A percentile compares a stretch with the other conserved stretches of the same genome.
Conservation (phyloP, 1,140 invertebrate genomes). For the Cydia pomonella region DNA sequence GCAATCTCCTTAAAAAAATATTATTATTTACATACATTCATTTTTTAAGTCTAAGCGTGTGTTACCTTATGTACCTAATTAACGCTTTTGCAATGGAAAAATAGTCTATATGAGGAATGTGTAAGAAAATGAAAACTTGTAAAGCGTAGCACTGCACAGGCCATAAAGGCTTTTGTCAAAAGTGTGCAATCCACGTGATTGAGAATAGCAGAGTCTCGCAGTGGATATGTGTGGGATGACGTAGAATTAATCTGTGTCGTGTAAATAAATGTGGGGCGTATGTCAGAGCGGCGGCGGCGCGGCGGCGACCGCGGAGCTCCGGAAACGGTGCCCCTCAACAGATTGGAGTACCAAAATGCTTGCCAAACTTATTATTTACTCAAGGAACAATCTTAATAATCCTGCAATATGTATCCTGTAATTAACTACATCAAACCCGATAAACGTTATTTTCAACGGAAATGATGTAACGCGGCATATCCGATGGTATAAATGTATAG, state of each 20-base stretch:
- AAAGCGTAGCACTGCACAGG: neutral
- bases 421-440: neutral
- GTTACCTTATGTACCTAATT: too few species aligned
- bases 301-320: slow-evolving; percentile 44
- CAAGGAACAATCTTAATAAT: slow-evolving; percentile 26
- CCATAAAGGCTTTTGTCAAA: slow-evolving; percentile 8
- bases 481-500: too few species aligned
- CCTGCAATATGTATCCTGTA: neutral
- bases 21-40: too few species aligned
- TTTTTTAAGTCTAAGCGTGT: too few species aligned
- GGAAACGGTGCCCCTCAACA: slow-evolving; percentile 50
- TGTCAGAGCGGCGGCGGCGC: slow-evolving; percentile 52
- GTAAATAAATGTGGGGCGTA: slow-evolving; percentile 67
- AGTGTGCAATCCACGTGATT: slow-evolving; percentile 45
- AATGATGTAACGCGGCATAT: too few species aligned
- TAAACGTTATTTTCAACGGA: neutral
- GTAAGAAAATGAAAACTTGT: neutral
- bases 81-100: too few species aligned
- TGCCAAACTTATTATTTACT: slow-evolving; percentile 55
- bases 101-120: neutral
- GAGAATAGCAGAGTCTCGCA: slow-evolving; percentile 47
- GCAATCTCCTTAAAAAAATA: too few species aligned
- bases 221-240: slow-evolving; percentile 63
- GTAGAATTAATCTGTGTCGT: slow-evolving; percentile 67
- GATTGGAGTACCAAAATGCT: slow-evolving; percentile 54